Base-by-base conservation (phyloP, 2,888 invertebrate species). In the Tupiocoris notatus region DNA sequence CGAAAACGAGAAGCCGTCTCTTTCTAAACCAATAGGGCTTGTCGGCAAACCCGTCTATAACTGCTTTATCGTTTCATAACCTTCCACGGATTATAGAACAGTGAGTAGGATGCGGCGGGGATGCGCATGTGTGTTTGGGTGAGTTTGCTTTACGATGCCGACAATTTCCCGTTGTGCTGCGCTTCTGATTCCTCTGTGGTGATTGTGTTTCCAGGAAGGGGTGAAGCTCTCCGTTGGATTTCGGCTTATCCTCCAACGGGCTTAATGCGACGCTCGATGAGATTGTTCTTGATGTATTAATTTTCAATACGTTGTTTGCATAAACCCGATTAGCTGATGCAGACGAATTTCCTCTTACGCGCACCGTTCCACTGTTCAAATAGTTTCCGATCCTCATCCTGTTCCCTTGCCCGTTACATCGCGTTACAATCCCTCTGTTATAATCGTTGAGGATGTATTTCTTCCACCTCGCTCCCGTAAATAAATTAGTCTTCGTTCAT, bases 271-370 rank as follows among this genome's bases (percentile, higher is more conserved):
- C 59, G 57, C 24, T 24, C 59, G 59, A 70, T 59, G 70, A 70
- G 59, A 70, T 59, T 24, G 70, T 70, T 70, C 68, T 59, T 18
- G 70, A 70, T 59, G 59, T 59, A 70, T 70, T 70, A 70, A 70
- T 70, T 70, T 70, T 70, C 70, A 59, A 70, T 70, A 24, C 58
- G 25, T 70, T 24, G 70, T 70, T 70, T 70, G 70, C 70, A 70
- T 70, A 70, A 70, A 21, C 59, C 59, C 17, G 70, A 70, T 70
- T 25, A 59, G 59, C 70, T 25, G 6, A 61, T 70, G 70, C 59
- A 59, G 59, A 70, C 59, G 70, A 59, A 65, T 65, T 39, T 39
- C 39, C 3, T 3, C 12, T 39, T 39, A 7, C 39, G 6, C 12
- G 39, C 39, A n/a, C 39, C 12, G 39, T 39, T 39, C 12, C 39